Evolutionary conservation across 2,797 vertebrate genomes (phyloP).

Genomic region (Eospalax fontanierii): DNA sequence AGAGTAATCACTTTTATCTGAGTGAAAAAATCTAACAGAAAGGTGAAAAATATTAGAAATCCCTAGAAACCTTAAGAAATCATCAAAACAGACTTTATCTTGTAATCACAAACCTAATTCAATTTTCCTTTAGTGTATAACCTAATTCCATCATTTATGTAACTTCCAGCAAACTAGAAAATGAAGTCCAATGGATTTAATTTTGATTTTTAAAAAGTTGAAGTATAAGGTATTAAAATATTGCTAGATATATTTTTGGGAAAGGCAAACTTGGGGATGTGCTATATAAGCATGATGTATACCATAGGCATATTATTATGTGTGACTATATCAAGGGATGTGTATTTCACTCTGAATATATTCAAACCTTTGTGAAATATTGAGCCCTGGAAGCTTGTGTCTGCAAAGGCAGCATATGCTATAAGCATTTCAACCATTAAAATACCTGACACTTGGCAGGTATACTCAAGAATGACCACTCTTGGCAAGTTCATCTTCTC

Average conservation of each 20-base stretch:
- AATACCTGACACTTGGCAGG: conserved; percentile 71
- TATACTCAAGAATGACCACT: conserved; percentile 71
- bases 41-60: not conserved
- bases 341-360: conserved; percentile 32
- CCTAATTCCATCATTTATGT: conserved; percentile 6
- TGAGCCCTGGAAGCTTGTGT: conserved; percentile 41
- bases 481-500: conserved; percentile 74
- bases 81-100: conserved; percentile 8
- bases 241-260: not conserved
- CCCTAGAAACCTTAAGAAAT: conserved; percentile 39
- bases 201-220: conserved; percentile 44
- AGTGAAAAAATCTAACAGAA: not conserved
- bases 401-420: conserved; percentile 40
- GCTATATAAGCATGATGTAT: not conserved
- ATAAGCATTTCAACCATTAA: conserved; percentile 71
- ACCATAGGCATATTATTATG: not conserved
- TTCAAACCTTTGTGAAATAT: conserved; percentile 28
- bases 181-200: not conserved
- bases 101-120: conserved; percentile 13
- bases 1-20: not conserved
- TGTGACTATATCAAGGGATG: not conserved
- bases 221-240: not conserved
- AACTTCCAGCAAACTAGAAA: conserved; percentile 4
- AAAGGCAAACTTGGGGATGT: not conserved
- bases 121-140: not conserved